Evolutionary conservation across 2,113 vertebrate species (phyloP), one percentile per base, ranked within the genome.

Genomic region (Excalfactoria chinensis): DNA sequence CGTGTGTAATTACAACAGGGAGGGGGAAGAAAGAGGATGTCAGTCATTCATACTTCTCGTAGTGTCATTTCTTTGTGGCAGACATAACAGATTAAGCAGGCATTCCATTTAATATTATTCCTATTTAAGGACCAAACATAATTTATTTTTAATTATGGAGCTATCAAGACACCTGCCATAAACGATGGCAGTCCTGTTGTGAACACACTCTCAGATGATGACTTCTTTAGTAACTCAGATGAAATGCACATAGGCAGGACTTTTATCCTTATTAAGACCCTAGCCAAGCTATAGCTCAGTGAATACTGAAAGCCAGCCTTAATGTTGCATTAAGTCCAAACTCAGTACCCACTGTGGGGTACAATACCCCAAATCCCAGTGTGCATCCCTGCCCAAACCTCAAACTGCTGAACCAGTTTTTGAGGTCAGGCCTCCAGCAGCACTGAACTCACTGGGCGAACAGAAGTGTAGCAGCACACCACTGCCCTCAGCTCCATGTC

Each of bases 1-100:
- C 93, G 74, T 96, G 84, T 95, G 92, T 94, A 96, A 97, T 96
- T 97, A 97, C 92, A 95, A 93, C 70, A 80, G 58, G 73, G 92
- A 60, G 70, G 69, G n/a, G 55, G 72, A 91, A 72, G 1, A 7
- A 53, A 55, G 88, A 76, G 89, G 75, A 40, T 94, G 95, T 90
- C 89, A 72, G 88, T 97, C 92, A 94, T 94, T 96, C 89, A 89
- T 89, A 88, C 89, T 92, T 91, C 80, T 89, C 55, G 19, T 49
- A 77, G 84, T 82, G 59, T 89, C 73, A 84, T 93, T 95, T 93
- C 95, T 95, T 91, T 93, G 79, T 93, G 94, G 78, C 89, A 94
- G 91, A 95, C 92, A 94, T 91, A 93, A 86, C 84, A 91, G 88
- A 96, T 96, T 96, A 96, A 95, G 96, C 92, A 93, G 87, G 60